Base-by-base conservation (phyloP, 2,888 invertebrate species). In the Hirtodrosophila histrioides region DNA sequence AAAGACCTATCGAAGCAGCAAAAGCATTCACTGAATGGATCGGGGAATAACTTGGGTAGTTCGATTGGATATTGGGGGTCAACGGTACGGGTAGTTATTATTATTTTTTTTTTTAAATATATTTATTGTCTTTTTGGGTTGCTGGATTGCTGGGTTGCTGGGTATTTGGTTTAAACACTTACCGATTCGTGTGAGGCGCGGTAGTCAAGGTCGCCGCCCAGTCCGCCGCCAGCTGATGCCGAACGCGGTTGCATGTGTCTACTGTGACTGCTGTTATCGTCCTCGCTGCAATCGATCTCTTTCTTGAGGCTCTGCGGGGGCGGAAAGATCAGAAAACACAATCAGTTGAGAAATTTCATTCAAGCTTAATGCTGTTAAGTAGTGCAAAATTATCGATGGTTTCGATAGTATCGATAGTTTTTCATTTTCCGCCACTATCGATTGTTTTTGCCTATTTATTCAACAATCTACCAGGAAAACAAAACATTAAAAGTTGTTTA, bases 131-230 rank as follows among this genome's bases (percentile, higher is more conserved):
- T 27, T 11, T 5, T 27, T 41, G 9, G 3, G 7, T 7, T 49
- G 51, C 39, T 36, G 51, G 50, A 48, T 53, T 39, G 56, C 33
- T 31, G 45, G 17, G 31, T 55, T 55, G 56, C 49, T 43, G 17
- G 36, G 29, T 12, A 9, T 3, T 12, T 17, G 9, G 33, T 24
- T 5, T 49, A 60, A 43, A 41, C 89, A 94, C 96, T 94, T 92
- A 97, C 96, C 93, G 96, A 94, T 93, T 97, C 96, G 91, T 95
- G 96, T 77, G 95, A 95, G 92, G 96, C 94, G 92, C 96, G 94
- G 92, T 96, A 96, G 77, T 97, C 96, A 55, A 94, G 93, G 92
- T 96, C 96, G 94, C 95, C 85, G 60, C 90, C 89, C 55, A 89
- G 73, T 58, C 89, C 88, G 72, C 90, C 90, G 94, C 95, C 86